A percentile compares a stretch with the other conserved stretches of the same genome.
These are phyloP conservation scores for Cheilosia grossa DNA, from an alignment of 2,888 invertebrate genomes.

Conservation along the genomic window DNA sequence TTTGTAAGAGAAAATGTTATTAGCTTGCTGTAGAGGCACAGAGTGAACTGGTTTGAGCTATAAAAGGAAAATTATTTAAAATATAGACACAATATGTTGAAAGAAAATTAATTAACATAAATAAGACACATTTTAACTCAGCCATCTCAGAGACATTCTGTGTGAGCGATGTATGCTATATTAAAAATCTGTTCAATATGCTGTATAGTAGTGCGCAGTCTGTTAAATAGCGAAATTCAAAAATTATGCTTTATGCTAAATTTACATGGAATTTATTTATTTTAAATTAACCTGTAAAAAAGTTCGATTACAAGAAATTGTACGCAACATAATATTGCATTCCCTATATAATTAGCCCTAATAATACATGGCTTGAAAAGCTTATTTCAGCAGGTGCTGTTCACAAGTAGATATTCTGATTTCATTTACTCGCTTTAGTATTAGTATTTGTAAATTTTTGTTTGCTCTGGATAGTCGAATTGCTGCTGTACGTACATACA, in stretches of 20 bases:
- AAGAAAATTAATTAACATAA: conserved; percentile 9
- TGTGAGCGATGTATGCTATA: conserved; percentile 7
- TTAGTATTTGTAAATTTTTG: too few relatives aligned
- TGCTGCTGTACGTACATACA: too few relatives aligned
- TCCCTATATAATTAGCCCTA: too few relatives aligned
- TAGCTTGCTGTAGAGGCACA: conserved; percentile 34
- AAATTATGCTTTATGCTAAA: not conserved
- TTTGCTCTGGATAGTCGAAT: too few relatives aligned
- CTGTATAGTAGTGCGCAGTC: conserved; percentile 1
- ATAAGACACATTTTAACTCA: conserved; percentile 1
- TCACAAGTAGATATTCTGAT: too few relatives aligned
- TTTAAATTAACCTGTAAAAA: too few relatives aligned
- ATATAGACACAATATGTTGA: not conserved
- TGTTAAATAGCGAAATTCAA: not conserved
- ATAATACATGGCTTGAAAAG: too few relatives aligned
- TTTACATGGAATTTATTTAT: not conserved
- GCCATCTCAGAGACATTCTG: conserved; percentile 13
- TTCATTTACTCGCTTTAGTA: too few relatives aligned
- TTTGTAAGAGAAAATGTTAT: conserved; percentile 12
- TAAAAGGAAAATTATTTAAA: conserved; percentile 5
- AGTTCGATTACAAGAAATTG: too few relatives aligned
- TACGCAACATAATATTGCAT: too few relatives aligned
- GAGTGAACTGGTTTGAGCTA: conserved; percentile 28
- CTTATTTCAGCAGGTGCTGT: too few relatives aligned
- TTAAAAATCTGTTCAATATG: not conserved